A percentile compares a stretch with the other conserved stretches of the same genome.
These are phyloP conservation scores for Recurvirostra avosetta DNA, from an alignment of 2,113 vertebrate genomes.

Conservation along the genomic window DNA sequence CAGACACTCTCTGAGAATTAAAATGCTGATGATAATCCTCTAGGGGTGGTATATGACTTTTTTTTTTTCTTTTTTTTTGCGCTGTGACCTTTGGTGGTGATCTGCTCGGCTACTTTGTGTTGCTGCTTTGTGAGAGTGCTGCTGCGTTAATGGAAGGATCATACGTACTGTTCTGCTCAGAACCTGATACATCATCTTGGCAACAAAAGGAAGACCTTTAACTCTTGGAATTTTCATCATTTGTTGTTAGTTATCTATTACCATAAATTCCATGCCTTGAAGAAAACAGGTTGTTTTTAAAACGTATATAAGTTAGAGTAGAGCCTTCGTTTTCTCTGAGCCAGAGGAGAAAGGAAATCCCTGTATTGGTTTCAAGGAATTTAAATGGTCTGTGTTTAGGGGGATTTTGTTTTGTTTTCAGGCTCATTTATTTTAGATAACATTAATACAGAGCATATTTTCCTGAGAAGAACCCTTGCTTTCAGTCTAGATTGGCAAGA, in stretches of 20 bases:
- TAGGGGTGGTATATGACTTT: not conserved
- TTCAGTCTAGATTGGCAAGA: not conserved
- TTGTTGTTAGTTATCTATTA: constrained; percentile 63
- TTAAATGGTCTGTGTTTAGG: not conserved
- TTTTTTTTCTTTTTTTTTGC: not conserved
- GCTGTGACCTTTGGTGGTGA: not conserved
- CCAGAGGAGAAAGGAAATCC: not conserved
- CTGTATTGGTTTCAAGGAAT: not conserved
- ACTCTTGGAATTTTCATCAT: constrained; percentile 41
- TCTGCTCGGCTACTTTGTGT: constrained; percentile 29
- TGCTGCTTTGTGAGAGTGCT: not conserved
- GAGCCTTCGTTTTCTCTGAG: not conserved
- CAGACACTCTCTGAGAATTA: not conserved
- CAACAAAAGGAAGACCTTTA: constrained; percentile 62
- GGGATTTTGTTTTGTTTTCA: not conserved
- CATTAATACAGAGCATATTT: not conserved
- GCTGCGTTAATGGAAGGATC: constrained; percentile 32
- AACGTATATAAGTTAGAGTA: not conserved
- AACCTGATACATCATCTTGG: constrained; percentile 63
- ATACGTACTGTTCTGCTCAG: constrained; percentile 62
- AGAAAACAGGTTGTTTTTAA: constrained; percentile 38
- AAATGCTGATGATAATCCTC: not conserved
- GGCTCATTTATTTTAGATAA: not conserved
- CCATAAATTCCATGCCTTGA: constrained; percentile 33
- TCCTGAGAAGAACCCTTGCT: not conserved